phyloP scores from a whole-genome alignment of 2,888 invertebrate species.

The Latrodectus elegans region DNA sequence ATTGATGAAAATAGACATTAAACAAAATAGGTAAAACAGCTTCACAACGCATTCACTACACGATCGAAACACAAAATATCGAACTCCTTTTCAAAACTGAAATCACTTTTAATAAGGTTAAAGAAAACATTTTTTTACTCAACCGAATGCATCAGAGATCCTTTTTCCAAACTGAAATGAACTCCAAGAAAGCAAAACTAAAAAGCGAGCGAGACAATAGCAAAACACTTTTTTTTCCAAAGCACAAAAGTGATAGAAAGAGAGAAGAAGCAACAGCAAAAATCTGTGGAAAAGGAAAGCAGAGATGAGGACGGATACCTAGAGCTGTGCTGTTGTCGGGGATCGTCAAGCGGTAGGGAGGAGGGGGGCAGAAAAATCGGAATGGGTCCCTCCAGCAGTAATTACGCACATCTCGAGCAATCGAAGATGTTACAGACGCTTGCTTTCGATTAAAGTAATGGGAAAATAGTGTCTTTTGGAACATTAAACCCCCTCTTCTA shows the following conservation, averaged over 20 bases:
- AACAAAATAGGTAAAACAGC: too few relatives aligned
- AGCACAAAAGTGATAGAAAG: conserved; percentile 42
- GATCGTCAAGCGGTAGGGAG: conserved; percentile 8
- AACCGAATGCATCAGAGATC: too few relatives aligned
- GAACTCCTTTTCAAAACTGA: too few relatives aligned
- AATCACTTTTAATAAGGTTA: too few relatives aligned
- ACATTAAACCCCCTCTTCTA: conserved; percentile 57
- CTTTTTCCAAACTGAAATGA: too few relatives aligned
- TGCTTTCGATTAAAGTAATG: conserved; percentile 69
- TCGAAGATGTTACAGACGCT: conserved; percentile 68
- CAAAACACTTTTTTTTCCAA: background rate
- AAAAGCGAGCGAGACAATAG: too few relatives aligned
- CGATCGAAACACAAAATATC: too few relatives aligned
- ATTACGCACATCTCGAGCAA: conserved; percentile 66
- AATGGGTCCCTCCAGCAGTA: conserved; percentile 36
- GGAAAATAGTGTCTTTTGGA: conserved; percentile 69
- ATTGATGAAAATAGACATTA: too few relatives aligned
- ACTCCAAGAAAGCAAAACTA: too few relatives aligned
- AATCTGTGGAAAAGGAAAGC: conserved; percentile 20
- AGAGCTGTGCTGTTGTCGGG: conserved; percentile 3
- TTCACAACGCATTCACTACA: too few relatives aligned
- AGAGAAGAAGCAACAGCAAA: conserved; percentile 4
- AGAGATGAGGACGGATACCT: conserved; percentile 5
- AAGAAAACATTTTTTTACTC: too few relatives aligned
- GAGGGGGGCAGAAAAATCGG: background rate